Percentiles rank a stretch among this genome's conserved stretches.
These are phyloP conservation scores for Epizoanthus stellaris DNA, from an alignment of 92 coral and sea anemone species.

Conservation along the genomic window DNA sequence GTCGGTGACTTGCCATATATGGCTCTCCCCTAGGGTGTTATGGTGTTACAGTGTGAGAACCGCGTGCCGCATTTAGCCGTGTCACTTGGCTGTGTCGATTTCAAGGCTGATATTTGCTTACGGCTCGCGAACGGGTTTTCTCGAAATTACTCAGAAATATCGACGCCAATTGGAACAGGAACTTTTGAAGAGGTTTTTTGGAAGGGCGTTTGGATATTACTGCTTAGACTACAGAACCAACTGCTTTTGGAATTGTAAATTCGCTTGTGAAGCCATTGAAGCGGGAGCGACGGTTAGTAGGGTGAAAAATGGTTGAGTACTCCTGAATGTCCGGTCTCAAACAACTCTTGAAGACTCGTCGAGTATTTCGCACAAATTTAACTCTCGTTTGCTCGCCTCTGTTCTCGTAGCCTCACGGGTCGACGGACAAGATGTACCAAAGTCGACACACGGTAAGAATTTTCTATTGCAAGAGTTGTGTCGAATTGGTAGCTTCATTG, in stretches of 20 bases:
- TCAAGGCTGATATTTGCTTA: constrained; percentile 93
- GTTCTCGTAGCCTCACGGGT: constrained; percentile 61
- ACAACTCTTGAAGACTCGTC: constrained; percentile 85
- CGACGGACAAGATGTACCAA: constrained; percentile 82
- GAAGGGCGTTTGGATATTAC: constrained; percentile 46
- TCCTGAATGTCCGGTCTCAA: constrained; percentile 77
- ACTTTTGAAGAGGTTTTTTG: constrained; percentile 30
- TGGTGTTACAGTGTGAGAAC: constrained; percentile 96
- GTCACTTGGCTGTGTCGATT: constrained; percentile 99
- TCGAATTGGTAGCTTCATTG: constrained; percentile 68
- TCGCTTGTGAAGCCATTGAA: constrained; percentile 61
- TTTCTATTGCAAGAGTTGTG: constrained; percentile 60
- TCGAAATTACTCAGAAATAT: constrained; percentile 61
- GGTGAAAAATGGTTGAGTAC: constrained; percentile 93
- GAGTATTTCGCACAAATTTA: constrained; percentile 73
- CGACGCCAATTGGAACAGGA: constrained; percentile 56
- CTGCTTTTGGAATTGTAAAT: constrained; percentile 48
- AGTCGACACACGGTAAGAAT: constrained; percentile 91
- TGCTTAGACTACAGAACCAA: constrained; percentile 46
- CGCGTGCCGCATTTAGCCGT: constrained; percentile 99
- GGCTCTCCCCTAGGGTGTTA: constrained; percentile 99
- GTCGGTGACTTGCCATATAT: constrained; percentile 91
- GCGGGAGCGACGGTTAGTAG: constrained; percentile 84
- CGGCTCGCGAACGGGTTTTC: constrained; percentile 83
- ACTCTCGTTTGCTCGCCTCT: constrained; percentile 70